These are phyloP conservation scores for Hemithea aestivaria DNA, from an alignment of 2,888 invertebrate genomes.

Conservation along the genomic window DNA sequence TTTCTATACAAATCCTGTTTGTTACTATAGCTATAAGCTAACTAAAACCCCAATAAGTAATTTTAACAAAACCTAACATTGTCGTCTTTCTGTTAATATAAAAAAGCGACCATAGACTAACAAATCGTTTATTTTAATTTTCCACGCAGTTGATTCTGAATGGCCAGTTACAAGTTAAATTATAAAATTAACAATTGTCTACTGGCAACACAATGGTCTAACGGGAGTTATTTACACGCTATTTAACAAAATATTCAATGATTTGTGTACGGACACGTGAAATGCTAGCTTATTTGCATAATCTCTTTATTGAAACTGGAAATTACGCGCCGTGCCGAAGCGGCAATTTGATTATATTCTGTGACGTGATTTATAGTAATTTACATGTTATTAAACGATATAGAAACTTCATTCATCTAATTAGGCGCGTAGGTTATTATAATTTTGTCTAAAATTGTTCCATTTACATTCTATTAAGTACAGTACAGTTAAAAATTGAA, in stretches of 20 bases:
- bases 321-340: constrained; percentile 43
- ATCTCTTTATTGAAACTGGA: constrained; percentile 49
- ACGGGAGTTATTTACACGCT: constrained; percentile 62
- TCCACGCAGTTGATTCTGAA: constrained; percentile 73
- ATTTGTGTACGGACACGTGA: constrained; percentile 64
- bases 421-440: no score
- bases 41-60: no score
- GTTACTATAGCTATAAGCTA: no score
- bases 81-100: no score
- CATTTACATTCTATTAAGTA: no score
- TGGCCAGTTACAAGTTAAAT: constrained; percentile 51
- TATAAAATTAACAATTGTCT: constrained; percentile 64
- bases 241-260: constrained; percentile 68
- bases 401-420: no score
- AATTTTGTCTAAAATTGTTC: constrained; percentile 5
- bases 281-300: constrained; percentile 59
- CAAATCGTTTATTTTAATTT: constrained; percentile 73
- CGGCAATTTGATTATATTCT: constrained; percentile 38
- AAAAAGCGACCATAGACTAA: constrained; percentile 15
- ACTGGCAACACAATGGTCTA: constrained; percentile 48
- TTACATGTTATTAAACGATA: constrained; percentile 6
- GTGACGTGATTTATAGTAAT: constrained; percentile 27
- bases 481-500: no score
- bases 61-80: no score
- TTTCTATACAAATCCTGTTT: no score